These are phyloP conservation scores for Campylorhamphus procurvoides DNA, from an alignment of 2,113 vertebrate genomes.

Conservation along the genomic window DNA sequence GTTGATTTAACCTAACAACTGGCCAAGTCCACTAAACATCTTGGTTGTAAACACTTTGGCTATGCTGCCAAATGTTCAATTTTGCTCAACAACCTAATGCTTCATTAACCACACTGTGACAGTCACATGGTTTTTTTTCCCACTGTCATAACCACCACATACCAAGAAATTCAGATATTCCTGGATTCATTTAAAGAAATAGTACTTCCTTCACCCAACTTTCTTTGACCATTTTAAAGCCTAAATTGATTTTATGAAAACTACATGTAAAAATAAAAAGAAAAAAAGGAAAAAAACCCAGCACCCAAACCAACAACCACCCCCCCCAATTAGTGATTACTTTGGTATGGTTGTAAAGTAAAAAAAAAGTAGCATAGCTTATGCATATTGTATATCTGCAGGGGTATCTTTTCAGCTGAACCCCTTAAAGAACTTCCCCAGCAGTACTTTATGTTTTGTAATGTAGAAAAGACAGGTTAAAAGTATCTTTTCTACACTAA, in stretches of 20 bases:
- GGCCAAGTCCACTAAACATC: neutral
- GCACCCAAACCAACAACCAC: too few relatives aligned
- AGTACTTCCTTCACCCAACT: neutral
- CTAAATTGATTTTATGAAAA: neutral
- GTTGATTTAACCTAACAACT: neutral
- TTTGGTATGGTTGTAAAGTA: neutral
- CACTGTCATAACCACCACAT: neutral
- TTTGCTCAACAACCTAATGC: neutral
- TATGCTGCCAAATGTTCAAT: neutral
- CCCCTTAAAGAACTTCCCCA: neutral
- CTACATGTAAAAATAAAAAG: neutral
- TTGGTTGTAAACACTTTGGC: neutral
- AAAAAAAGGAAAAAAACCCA: too few relatives aligned
- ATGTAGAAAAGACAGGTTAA: neutral
- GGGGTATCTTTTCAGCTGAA: neutral
- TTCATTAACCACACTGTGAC: neutral
- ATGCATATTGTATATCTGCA: neutral
- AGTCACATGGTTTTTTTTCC: neutral
- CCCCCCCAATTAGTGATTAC: neutral
- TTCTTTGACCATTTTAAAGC: neutral
- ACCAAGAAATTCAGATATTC: neutral
- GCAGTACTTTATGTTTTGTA: neutral
- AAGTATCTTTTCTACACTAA: neutral
- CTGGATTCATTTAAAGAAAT: neutral
- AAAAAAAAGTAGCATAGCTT: neutral